Percentiles rank a stretch among this genome's conserved stretches.
Conservation (phyloP, 2,113 vertebrate species). For the Myanophis thanlyinensis region DNA sequence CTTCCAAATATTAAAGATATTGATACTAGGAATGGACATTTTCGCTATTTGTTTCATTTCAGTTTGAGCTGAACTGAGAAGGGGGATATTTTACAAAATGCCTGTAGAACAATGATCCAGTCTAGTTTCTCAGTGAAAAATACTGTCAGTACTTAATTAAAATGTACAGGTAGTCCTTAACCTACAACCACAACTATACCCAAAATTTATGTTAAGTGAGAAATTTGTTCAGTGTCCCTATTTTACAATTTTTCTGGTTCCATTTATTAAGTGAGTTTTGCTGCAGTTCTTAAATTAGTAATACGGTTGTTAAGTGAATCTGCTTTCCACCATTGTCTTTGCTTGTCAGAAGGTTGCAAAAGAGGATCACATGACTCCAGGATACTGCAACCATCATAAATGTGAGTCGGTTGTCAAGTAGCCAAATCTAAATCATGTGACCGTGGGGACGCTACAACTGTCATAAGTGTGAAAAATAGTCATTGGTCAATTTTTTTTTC, state of each 20-base stretch:
- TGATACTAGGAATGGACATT: background rate
- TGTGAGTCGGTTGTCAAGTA: background rate
- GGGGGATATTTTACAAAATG: background rate
- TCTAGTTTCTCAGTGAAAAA: background rate
- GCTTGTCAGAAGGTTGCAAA: background rate
- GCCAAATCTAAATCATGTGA: background rate
- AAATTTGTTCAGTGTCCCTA: background rate
- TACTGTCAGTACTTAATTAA: background rate
- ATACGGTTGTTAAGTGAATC: background rate
- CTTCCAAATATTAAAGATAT: background rate
- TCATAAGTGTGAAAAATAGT: background rate
- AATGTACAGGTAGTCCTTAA: background rate
- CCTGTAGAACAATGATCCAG: background rate
- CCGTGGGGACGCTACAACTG: background rate
- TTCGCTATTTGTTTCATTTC: background rate
- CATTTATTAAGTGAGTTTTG: background rate
- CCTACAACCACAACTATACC: background rate
- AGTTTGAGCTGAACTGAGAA: background rate
- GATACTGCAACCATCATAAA: background rate
- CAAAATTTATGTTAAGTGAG: background rate
- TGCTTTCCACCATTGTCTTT: background rate
- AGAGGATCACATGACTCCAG: background rate
- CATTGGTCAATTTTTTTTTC: background rate
- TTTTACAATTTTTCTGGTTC: background rate
- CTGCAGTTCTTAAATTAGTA: background rate